Base-by-base conservation (phyloP, 2,113 vertebrate genomes). In the Semnornis frantzii region DNA sequence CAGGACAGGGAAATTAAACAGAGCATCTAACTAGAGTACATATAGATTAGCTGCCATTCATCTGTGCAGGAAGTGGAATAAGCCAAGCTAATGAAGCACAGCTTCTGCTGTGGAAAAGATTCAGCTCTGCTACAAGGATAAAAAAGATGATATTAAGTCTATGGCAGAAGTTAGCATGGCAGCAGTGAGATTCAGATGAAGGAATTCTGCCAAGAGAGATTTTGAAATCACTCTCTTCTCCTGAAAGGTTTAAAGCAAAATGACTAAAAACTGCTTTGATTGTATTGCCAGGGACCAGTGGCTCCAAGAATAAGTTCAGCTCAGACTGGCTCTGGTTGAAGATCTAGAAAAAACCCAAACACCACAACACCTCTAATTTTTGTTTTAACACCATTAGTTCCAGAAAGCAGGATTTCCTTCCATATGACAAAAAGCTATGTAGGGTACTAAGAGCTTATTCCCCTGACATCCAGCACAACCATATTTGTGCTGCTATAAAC, bases 1-100 rank as follows among this genome's bases (percentile, higher is more conserved):
- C 37, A 39, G 66, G 42, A 83, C 42, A 92, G 63, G 34, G 71
- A 92, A 95, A 96, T 68, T 82, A 92, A 73, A 68, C 92, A 85
- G 37, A 64, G 20, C 48, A 83, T 83, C 58, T 79, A 89, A 86
- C 78, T 77, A 50, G 48, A 64, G 57, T 65, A 65, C 46, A 84
- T 37, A 91, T 3, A 83, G 79, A 94, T 97, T 93, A 92, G 95
- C 82, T 58, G 87, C 9, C 88, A 65, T 81, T 95, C 73, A 91
- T 92, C 59, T 88, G 88, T 65, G 74, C 73, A 94, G 88, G 76
- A 93, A 83, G 57, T 71, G 27, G 93, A 94, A 81, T 93, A 95
- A 96, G 79, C 77, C 83, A 94, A 93, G 76, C 74, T 87, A 95
- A 96, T 94, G 96, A 96, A 94, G 92, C 59, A 79, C 94, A 55